phyloP scores from a whole-genome alignment of 2,888 invertebrate species.

The Lutraria lutraria region DNA sequence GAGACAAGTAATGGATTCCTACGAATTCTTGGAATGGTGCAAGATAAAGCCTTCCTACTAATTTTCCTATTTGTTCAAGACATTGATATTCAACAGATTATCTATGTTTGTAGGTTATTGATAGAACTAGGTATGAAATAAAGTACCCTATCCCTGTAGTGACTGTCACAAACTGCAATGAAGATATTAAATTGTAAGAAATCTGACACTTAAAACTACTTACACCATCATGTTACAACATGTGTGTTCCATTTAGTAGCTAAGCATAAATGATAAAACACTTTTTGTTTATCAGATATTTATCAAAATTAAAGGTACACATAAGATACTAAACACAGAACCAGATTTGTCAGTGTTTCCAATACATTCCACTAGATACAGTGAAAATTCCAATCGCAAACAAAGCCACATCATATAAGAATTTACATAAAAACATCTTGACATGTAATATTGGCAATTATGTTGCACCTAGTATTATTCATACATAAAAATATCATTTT shows the following conservation, averaged over 20 bases:
- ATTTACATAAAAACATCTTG: conserved; percentile 11
- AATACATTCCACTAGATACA: background rate
- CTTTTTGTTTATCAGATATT: conserved; percentile 14
- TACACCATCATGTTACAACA: conserved; percentile 33
- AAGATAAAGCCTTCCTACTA: conserved; percentile 34
- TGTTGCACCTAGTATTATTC: background rate
- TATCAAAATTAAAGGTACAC: conserved; percentile 4
- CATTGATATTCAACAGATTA: conserved; percentile 39
- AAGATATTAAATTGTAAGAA: conserved; percentile 6
- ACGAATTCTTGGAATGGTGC: conserved; percentile 36
- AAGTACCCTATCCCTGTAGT: background rate
- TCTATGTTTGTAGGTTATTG: background rate
- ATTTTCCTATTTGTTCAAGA: conserved; percentile 36
- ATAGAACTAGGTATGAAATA: conserved; percentile 1
- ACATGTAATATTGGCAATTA: background rate
- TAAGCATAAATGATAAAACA: conserved; percentile 30
- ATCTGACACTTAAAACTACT: conserved; percentile 49
- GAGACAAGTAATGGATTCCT: conserved; percentile 24
- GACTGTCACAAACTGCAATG: conserved; percentile 7
- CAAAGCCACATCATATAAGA: background rate
- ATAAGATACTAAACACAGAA: background rate
- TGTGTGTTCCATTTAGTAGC: conserved; percentile 36
- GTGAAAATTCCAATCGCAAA: background rate
- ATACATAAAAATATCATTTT: conserved; percentile 1
- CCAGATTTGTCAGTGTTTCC: background rate